Evolutionary conservation across 2,113 vertebrate species (phyloP).

Genomic region (Leucosticte australis): DNA sequence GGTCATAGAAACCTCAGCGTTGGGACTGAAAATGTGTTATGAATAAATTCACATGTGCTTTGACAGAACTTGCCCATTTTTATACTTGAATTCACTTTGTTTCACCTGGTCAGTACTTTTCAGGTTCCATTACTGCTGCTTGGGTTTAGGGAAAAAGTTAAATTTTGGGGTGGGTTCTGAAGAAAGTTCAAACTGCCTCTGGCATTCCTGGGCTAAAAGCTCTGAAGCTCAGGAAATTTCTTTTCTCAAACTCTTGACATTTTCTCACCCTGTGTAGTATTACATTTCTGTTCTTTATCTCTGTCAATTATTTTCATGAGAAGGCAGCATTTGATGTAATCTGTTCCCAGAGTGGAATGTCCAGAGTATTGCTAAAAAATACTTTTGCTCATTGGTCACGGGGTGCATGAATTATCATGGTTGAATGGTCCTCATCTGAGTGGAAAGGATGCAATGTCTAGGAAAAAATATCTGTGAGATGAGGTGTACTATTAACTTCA

Average conservation of each 20-base stretch:
- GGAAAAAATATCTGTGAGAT: background rate
- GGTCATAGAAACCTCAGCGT: background rate
- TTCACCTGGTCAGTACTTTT: background rate
- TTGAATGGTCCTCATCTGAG: background rate
- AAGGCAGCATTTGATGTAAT: background rate
- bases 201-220: background rate
- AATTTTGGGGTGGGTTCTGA: background rate
- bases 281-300: background rate
- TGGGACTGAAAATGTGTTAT: background rate
- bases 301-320: constrained; percentile 17
- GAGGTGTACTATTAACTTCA: background rate
- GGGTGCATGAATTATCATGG: background rate
- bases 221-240: background rate
- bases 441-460: background rate
- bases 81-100: background rate
- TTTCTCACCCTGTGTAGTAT: constrained; percentile 25
- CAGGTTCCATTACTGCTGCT: background rate
- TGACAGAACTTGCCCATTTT: background rate
- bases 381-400: background rate
- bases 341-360: constrained; percentile 11
- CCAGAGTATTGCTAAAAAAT: background rate
- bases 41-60: background rate
- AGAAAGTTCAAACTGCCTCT: background rate
- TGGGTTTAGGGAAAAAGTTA: background rate
- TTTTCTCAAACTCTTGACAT: background rate